Percentiles rank a stretch among this genome's conserved stretches.
These are phyloP conservation scores for Gadus macrocephalus DNA, from an alignment of 2,113 vertebrate species.

Conservation along the genomic window DNA sequence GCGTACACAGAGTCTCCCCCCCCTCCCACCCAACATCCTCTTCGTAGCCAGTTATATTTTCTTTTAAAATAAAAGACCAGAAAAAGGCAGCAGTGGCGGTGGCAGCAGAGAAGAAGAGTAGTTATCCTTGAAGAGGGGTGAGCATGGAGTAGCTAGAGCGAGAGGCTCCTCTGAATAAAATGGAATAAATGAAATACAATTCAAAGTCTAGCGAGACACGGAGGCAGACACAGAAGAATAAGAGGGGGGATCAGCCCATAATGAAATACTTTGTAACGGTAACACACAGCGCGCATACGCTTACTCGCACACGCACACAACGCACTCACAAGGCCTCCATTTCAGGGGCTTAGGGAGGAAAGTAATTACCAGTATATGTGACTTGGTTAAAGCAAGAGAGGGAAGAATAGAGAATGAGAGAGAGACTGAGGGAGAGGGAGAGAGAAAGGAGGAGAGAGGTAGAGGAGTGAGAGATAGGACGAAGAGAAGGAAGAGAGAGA, in stretches of 20 bases:
- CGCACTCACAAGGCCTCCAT: neutral
- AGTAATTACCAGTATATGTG: neutral
- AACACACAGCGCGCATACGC: neutral
- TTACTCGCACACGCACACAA: slow-evolving; percentile 12
- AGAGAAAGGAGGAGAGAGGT: neutral
- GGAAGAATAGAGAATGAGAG: too few relatives aligned
- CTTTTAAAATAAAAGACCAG: neutral
- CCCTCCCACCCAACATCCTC: neutral
- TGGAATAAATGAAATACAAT: too few relatives aligned
- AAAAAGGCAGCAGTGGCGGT: slow-evolving; percentile 5
- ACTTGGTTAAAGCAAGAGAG: neutral
- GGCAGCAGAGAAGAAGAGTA: slow-evolving; percentile 29
- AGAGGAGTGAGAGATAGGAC: neutral
- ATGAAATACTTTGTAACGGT: slow-evolving; percentile 46
- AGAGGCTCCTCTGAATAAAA: slow-evolving; percentile 45
- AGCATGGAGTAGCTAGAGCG: slow-evolving; percentile 28
- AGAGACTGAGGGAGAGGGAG: neutral
- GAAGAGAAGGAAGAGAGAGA: neutral
- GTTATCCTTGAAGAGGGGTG: slow-evolving; percentile 44
- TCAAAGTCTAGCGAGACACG: slow-evolving; percentile 33
- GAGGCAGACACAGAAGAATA: slow-evolving; percentile 42
- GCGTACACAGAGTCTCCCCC: too few relatives aligned
- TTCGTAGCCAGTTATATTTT: too few relatives aligned
- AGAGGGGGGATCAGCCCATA: slow-evolving; percentile 39
- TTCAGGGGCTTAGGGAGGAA: neutral